Conservation (phyloP, 2,113 vertebrate species). For the Eulacestoma nigropectus region DNA sequence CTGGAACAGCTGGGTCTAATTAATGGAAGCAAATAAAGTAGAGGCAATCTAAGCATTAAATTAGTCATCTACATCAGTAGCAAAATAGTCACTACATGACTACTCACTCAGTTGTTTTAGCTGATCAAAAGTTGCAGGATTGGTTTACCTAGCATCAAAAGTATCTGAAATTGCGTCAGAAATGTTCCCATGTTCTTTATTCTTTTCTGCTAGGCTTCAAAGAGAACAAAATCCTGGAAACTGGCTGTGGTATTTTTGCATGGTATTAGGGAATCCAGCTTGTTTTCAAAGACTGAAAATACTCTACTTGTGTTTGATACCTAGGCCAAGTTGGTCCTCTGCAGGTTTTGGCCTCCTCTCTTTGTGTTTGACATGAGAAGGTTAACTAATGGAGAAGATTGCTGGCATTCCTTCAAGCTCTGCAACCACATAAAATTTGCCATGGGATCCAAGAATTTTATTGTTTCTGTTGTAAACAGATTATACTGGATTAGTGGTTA, state of each 20-base stretch:
- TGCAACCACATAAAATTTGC: neutral
- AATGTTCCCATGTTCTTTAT: constrained; percentile 7
- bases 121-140: neutral
- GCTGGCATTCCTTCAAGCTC: neutral
- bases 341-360: neutral
- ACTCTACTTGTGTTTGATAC: neutral
- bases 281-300: neutral
- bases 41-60: neutral
- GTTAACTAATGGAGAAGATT: neutral
- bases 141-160: neutral
- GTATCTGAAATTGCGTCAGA: neutral
- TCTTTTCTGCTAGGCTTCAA: constrained; percentile 25
- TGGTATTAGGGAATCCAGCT: neutral
- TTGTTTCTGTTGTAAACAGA: constrained; percentile 39
- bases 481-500: constrained; percentile 7
- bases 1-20: constrained; percentile 2
- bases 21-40: constrained; percentile 23
- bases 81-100: neutral
- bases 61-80: constrained; percentile 1
- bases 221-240: neutral
- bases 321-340: neutral
- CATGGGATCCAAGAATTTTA: neutral
- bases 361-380: neutral
- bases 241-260: neutral
- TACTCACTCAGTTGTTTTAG: neutral